Conservation (phyloP, 2,797 vertebrate species). For the Schizopygopsis malacanthus region DNA sequence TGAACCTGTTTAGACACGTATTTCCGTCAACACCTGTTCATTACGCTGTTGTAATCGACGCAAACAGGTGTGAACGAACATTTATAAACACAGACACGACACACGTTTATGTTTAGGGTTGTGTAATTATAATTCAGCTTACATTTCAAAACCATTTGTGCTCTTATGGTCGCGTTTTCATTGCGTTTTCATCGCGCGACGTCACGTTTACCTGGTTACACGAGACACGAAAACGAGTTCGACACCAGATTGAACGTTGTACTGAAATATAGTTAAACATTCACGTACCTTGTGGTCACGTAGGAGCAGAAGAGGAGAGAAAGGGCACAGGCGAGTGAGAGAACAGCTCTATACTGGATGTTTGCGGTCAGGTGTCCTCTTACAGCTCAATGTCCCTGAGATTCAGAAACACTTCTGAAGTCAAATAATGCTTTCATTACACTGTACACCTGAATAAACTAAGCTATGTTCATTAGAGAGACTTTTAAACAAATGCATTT, state of each 20-base stretch:
- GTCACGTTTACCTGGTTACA: neutral
- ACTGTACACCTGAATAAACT: neutral
- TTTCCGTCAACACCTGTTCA: slow-evolving; percentile 35
- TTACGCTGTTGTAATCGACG: neutral
- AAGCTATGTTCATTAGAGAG: neutral
- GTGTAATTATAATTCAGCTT: neutral
- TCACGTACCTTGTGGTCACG: neutral
- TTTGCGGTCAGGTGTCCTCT: slow-evolving; percentile 24
- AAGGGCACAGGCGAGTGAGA: neutral
- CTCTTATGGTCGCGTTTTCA: neutral
- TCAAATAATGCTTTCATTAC: neutral
- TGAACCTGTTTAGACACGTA: neutral
- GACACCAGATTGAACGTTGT: neutral
- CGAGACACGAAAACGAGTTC: neutral
- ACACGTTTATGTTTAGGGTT: neutral
- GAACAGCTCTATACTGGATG: neutral
- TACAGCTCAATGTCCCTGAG: slow-evolving; percentile 7
- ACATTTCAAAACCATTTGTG: neutral
- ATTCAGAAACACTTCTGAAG: slow-evolving; percentile 2
- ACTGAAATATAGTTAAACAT: neutral
- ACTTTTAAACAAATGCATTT: neutral
- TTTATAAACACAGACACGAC: neutral
- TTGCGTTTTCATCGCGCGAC: slow-evolving; percentile 8
- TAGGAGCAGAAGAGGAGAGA: neutral
- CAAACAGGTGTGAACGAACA: neutral